Base-by-base conservation (phyloP, 2,797 vertebrate species). In the Amblyopsis hoosieri region DNA sequence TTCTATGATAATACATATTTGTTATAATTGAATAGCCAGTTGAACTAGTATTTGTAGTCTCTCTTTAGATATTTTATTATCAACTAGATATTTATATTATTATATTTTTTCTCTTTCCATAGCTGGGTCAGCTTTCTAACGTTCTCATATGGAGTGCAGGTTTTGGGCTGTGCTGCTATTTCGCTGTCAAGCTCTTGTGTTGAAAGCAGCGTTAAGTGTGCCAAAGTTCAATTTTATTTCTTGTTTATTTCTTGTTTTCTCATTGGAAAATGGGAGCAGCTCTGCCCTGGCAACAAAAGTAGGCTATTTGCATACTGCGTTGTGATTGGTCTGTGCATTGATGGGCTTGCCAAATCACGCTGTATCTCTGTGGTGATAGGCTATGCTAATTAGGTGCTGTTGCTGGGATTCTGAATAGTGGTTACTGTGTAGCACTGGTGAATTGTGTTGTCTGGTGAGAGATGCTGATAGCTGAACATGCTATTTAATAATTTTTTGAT, bases 361-460 rank as follows among this genome's bases (percentile, higher is more conserved):
- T 91, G 91, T 91, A 93, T 90, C 83, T 82, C 89, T 91, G 89
- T 92, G 89, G 92, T 95, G 96, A 96, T 97, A 97, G 96, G 97
- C 95, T 98, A 97, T 98, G 96, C 96, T 98, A 98, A 99, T 98
- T 93, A 96, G 93, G 90, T 90, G 95, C 97, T 99, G 97, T 99
- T 99, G 97, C 97, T 96, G 97, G 96, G 96, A 93, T 95, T 92
- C 93, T 88, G 92, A 93, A 93, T 93, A 93, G 92, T 92, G 94
- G 94, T 92, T 95, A 94, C 89, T 93, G 94, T 93, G 95, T 93
- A 91, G 90, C 91, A 87, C 91, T 94, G 92, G 94, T 93, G 95
- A 96, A 94, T 96, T 96, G 96, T 97, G 95, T 94, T 95, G 95
- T 96, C 93, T 94, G 94, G 93, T 92, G 94, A 95, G 93, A 94